These are phyloP conservation scores for Pediacus dermestoides DNA, from an alignment of 2,888 invertebrate species.

Conservation along the genomic window DNA sequence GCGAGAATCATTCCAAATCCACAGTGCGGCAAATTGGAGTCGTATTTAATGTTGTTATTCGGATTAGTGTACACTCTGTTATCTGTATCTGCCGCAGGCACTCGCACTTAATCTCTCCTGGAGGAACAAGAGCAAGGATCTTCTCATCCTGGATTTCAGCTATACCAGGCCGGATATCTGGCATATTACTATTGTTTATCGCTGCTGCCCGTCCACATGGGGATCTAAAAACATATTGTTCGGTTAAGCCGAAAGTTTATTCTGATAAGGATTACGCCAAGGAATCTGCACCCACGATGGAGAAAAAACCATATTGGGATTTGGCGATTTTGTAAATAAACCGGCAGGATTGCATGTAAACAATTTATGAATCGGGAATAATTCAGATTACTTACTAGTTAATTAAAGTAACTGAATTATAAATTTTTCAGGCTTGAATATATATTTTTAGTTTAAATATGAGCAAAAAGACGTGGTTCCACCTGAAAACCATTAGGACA, in stretches of 20 bases:
- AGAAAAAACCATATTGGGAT: too few relatives aligned
- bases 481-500: too few relatives aligned
- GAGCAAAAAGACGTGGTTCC: too few relatives aligned
- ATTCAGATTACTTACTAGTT: too few relatives aligned
- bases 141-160: constrained; percentile 22
- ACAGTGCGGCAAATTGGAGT: constrained; percentile 55
- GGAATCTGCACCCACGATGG: too few relatives aligned
- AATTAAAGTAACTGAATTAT: too few relatives aligned
- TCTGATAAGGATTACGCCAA: too few relatives aligned
- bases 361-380: too few relatives aligned
- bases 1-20: constrained; percentile 49
- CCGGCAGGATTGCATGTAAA: too few relatives aligned
- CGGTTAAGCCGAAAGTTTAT: background rate
- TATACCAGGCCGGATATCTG: constrained; percentile 1
- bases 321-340: too few relatives aligned
- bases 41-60: constrained; percentile 56
- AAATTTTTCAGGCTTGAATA: too few relatives aligned
- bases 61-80: constrained; percentile 49
- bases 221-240: constrained; percentile 8
- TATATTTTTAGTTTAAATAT: too few relatives aligned
- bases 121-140: constrained; percentile 26
- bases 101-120: constrained; percentile 47
- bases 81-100: constrained; percentile 49
- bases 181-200: constrained; percentile 18
- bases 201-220: constrained; percentile 12